Base-by-base conservation (phyloP, 2,113 vertebrate genomes). In the Numida meleagris region DNA sequence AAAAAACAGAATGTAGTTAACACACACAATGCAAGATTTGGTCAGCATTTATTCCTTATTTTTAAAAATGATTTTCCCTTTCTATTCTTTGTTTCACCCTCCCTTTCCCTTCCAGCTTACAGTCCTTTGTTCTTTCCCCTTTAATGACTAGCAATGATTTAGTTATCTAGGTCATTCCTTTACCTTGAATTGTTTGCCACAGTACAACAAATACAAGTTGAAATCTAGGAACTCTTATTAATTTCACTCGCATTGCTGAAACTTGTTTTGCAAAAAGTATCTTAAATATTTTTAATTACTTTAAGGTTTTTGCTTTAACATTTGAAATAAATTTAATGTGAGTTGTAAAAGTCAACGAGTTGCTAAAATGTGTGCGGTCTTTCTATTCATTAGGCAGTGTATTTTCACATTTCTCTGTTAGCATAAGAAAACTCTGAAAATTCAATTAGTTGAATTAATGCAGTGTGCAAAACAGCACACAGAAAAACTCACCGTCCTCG, bases 391-490 rank as follows among this genome's bases (percentile, higher is more conserved):
- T 95, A 94, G 46, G 68, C 84, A 89, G 82, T 45, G 59, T 63
- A 38, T 93, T 95, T 95, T 94, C 87, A 94, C 65, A 83, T 96
- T 93, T 89, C 81, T 91, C 82, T 95, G 82, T 95, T 93, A 94
- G 55, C 55, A 88, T 87, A 95, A 93, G 79, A 94, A 93, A 95
- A 91, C 72, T 78, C 92, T 86, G 79, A 96, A 97, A 95, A 95
- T 95, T 95, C 89, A 94, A 91, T 97, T 95, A 96, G 46, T 91
- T 95, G 91, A 95, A 94, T 95, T 95, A 97, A 95, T 96, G 85
- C 93, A 88, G 85, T 95, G 85, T 96, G 93, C 88, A 95, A 88
- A 70, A 86, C 46, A 86, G 73, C 70, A 86, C 90, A 90, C 65
- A 90, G 80, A 93, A 91, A 93, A 94, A 57, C 63, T 86, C 51